phyloP scores from a whole-genome alignment of 2,797 vertebrate genomes.

The Ceryle rudis region DNA sequence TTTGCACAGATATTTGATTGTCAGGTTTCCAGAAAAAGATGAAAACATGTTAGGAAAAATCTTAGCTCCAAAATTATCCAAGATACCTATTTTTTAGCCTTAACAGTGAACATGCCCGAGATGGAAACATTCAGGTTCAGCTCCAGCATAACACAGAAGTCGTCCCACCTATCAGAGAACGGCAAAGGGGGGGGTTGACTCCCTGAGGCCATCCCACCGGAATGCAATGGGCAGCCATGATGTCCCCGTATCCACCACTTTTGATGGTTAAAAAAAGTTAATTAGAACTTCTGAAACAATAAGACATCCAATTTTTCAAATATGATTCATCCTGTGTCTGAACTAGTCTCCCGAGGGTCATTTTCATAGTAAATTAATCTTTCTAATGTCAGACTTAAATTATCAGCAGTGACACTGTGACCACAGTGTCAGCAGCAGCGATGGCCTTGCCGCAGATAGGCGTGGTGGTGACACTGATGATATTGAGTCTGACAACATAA shows the following conservation, averaged over 20 bases:
- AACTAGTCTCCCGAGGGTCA: slow-evolving; percentile 61
- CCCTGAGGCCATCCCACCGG: not conserved
- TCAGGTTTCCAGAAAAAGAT: not conserved
- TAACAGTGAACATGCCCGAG: not conserved
- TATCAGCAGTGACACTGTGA: slow-evolving; percentile 56
- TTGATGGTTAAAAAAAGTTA: slow-evolving; percentile 25
- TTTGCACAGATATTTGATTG: not conserved
- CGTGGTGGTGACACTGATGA: slow-evolving; percentile 12
- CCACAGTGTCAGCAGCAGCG: slow-evolving; percentile 5
- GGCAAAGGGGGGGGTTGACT: not conserved
- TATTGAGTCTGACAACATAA: slow-evolving; percentile 55
- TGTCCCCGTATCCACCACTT: not conserved
- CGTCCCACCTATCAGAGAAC: fast-evolving
- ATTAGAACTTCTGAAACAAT: slow-evolving; percentile 73
- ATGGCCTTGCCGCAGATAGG: slow-evolving; percentile 30
- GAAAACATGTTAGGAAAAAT: not conserved
- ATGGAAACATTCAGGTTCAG: not conserved
- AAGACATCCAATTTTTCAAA: slow-evolving; percentile 64
- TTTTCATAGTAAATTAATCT: slow-evolving; percentile 75
- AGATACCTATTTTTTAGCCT: not conserved
- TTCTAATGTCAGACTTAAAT: slow-evolving; percentile 62
- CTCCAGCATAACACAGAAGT: not conserved
- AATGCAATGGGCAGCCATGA: not conserved
- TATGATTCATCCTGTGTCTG: slow-evolving; percentile 59
- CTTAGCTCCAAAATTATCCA: not conserved